Evolutionary conservation across 2,888 invertebrate genomes (phyloP), one percentile per base, ranked within the genome.

Genomic region (Scaptomyza cyrtandrae): DNA sequence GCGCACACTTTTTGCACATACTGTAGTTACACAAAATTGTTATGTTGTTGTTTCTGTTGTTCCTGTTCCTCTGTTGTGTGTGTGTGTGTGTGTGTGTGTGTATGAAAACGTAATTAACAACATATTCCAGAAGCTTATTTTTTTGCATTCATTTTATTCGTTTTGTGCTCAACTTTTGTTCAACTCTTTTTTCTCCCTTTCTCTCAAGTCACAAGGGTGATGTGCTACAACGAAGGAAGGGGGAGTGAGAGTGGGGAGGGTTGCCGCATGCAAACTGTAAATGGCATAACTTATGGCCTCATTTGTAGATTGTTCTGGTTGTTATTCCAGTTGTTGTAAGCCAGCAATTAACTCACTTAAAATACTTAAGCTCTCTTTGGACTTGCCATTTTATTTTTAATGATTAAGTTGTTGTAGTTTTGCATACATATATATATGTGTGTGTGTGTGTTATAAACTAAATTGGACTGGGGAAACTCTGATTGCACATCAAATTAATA

Each of bases 61-160:
- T 64, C 54, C 19, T 64, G 50, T 37, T 48, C 56, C 58, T 75
- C 66, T 57, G 6, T 31, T 31, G 31, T 31, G 2, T 2, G 7
- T 31, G 31, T 2, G 7, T 31, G 31, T 31, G 27, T 27, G 27
- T 27, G 27, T 31, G 6, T 31, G 33, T 86, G 72, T 83, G 72
- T 76, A 87, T 87, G 74, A 87, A 85, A 87, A 79, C 62, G 83
- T 83, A 83, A 83, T 83, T 87, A 83, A 83, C 83, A 83, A 82
- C 86, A 87, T 87, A 85, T 87, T 72, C 48, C 75, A 64, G 70
- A 65, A 66, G 44, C 68, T 67, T 73, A 49, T 49, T 45, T 46
- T 44, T 41, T 41, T 41, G n/a, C 14, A 9, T 39, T 53, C 49
- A 55, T 49, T 58, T 35, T 55, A 56, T 37, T 31, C 58, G 29